Evolutionary conservation across 2,888 invertebrate species (phyloP).

Genomic region (Gryllus longicercus): DNA sequence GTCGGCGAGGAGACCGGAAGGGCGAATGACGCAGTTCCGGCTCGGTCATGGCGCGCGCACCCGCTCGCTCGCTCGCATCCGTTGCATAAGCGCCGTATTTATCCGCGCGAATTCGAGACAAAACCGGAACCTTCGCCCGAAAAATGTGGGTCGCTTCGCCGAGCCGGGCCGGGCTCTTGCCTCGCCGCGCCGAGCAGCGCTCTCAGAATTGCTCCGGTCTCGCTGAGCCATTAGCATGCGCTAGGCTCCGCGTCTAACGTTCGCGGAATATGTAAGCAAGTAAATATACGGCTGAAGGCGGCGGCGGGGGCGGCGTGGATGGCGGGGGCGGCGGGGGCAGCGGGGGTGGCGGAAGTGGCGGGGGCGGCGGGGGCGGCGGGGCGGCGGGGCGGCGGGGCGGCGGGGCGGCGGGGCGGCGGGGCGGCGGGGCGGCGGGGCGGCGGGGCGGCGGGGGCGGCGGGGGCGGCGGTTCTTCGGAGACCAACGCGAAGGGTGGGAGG

Average conservation of each 20-base stretch:
- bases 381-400: no score
- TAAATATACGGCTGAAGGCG: background rate
- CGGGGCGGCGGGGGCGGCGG: no score
- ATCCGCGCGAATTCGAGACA: constrained; percentile 1
- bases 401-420: no score
- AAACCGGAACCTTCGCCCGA: background rate
- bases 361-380: no score
- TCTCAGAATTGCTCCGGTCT: background rate
- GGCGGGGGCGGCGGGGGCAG: no score
- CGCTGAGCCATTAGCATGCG: background rate
- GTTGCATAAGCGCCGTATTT: background rate
- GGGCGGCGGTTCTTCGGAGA: no score
- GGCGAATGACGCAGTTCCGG: background rate
- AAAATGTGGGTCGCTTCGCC: background rate
- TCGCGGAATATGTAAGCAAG: constrained; percentile 10
- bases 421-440: no score
- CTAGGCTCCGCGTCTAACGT: background rate
- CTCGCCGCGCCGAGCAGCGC: background rate
- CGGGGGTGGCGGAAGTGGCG: no score
- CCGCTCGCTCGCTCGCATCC: background rate
- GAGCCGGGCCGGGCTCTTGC: background rate
- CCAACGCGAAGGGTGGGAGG: no score
- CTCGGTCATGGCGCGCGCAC: background rate
- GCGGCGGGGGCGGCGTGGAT: background rate
- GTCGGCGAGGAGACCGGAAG: background rate